These are phyloP conservation scores for Agrotis clavis DNA, from an alignment of 2,888 invertebrate species.

Conservation along the genomic window DNA sequence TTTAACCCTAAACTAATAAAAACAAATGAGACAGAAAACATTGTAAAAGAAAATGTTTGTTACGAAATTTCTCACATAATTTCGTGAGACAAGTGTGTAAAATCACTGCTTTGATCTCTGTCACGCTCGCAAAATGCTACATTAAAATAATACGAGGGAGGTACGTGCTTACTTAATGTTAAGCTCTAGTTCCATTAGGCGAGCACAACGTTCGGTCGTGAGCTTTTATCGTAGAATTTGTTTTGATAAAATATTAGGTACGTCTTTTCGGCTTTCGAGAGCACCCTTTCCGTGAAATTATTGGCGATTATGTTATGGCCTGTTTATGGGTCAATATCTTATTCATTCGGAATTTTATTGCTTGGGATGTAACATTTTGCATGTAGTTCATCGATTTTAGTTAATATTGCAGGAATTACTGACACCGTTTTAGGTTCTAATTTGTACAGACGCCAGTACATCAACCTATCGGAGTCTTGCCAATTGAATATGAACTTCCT, in stretches of 20 bases:
- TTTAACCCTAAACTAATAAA: constrained; percentile 62
- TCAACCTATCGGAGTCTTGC: too few relatives aligned
- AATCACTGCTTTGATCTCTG: constrained; percentile 67
- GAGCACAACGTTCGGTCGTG: constrained; percentile 58
- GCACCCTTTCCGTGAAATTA: constrained; percentile 56
- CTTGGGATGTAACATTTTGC: constrained; percentile 14
- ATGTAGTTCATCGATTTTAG: background rate
- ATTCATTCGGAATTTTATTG: constrained; percentile 36
- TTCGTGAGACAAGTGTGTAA: constrained; percentile 65
- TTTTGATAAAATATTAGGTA: constrained; percentile 68
- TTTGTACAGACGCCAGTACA: background rate
- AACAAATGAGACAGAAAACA: constrained; percentile 62
- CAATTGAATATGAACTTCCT: too few relatives aligned
- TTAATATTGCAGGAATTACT: background rate
- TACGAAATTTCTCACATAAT: constrained; percentile 67
- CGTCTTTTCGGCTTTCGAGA: constrained; percentile 56
- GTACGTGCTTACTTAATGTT: constrained; percentile 67
- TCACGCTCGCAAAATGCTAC: constrained; percentile 67
- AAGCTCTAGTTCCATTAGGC: constrained; percentile 65
- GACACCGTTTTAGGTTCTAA: background rate
- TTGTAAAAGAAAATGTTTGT: constrained; percentile 59
- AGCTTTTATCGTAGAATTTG: constrained; percentile 66
- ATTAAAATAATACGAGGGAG: constrained; percentile 69
- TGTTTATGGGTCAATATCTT: constrained; percentile 44
- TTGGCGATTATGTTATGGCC: constrained; percentile 52